phyloP scores from a whole-genome alignment of 2,888 invertebrate genomes.

The Chrysomela aeneicollis region DNA sequence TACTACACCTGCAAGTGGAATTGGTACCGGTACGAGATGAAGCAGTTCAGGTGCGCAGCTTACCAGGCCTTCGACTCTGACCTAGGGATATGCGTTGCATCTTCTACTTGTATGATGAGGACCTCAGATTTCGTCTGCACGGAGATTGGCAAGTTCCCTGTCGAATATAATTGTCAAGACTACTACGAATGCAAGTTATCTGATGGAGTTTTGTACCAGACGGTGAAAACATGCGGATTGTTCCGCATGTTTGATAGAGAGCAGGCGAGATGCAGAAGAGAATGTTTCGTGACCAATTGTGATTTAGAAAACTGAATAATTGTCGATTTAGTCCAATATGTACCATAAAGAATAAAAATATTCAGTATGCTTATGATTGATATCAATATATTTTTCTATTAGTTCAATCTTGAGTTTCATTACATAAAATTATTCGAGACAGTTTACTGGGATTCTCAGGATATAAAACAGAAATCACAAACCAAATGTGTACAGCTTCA shows the following conservation, averaged over 20 bases:
- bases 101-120: conserved; percentile 58
- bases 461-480: too few species aligned
- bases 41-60: conserved; percentile 63
- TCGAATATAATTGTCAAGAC: conserved; percentile 60
- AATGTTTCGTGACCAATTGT: conserved; percentile 45
- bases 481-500: too few species aligned
- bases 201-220: conserved; percentile 54
- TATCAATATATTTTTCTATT: not conserved
- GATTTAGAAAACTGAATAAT: not conserved
- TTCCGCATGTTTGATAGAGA: conserved; percentile 61
- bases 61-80: conserved; percentile 61
- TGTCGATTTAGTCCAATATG: too few species aligned
- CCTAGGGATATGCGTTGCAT: conserved; percentile 58
- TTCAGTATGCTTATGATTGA: too few species aligned
- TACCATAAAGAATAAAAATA: too few species aligned
- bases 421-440: not conserved
- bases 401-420: not conserved
- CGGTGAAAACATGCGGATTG: conserved; percentile 60
- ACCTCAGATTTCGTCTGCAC: conserved; percentile 53
- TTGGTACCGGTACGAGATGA: conserved; percentile 61
- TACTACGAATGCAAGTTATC: conserved; percentile 62
- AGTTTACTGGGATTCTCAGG: too few species aligned
- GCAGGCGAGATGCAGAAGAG: conserved; percentile 47
- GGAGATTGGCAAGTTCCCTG: conserved; percentile 59
- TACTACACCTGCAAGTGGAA: conserved; percentile 66